Conservation (phyloP, 2,888 invertebrate species). For the Lasius fuliginosus region DNA sequence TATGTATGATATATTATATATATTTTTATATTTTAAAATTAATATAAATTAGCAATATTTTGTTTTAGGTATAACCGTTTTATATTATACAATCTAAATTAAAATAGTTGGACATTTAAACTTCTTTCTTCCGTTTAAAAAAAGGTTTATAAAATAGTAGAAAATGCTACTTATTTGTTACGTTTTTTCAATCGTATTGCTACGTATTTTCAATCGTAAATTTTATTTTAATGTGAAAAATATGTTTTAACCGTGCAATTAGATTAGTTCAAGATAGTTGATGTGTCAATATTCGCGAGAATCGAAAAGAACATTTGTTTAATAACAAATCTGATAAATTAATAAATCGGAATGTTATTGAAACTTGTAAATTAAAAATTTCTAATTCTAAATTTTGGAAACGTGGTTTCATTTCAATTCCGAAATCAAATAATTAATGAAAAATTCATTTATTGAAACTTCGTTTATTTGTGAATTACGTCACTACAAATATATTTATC, state of each 20-base stretch:
- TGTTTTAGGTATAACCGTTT: neutral
- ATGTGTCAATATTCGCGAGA: neutral
- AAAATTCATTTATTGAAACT: neutral
- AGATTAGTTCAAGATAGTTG: neutral
- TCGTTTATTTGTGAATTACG: neutral
- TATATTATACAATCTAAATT: neutral
- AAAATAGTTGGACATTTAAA: neutral
- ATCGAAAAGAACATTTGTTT: neutral
- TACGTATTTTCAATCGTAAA: neutral
- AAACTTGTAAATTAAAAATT: constrained; percentile 12
- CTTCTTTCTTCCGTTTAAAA: neutral
- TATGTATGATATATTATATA: neutral
- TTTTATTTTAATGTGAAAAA: neutral
- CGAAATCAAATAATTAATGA: neutral
- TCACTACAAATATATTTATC: neutral
- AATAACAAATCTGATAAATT: neutral
- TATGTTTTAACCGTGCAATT: neutral
- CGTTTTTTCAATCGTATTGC: no score
- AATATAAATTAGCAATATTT: neutral
- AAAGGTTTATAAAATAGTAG: neutral
- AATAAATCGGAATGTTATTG: constrained; percentile 15
- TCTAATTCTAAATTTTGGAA: neutral
- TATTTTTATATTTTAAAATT: neutral
- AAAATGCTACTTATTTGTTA: neutral
- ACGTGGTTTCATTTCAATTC: constrained; percentile 24